These are phyloP conservation scores for Tokudaia tokunoshimensis DNA, from an alignment of 2,797 vertebrate species.

Conservation along the genomic window DNA sequence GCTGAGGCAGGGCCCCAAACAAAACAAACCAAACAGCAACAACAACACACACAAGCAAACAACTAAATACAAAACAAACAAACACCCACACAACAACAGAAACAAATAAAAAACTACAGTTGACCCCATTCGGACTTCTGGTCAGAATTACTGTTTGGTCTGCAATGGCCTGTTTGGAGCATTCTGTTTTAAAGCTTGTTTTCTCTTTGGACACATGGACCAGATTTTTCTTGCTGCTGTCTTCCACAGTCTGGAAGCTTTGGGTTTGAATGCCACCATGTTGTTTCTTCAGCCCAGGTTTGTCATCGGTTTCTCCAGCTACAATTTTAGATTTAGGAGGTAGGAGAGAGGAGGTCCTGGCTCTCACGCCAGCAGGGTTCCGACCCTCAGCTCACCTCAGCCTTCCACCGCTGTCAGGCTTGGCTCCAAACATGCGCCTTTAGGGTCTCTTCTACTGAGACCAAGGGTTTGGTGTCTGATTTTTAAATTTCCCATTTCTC, in stretches of 20 bases:
- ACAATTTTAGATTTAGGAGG: not conserved
- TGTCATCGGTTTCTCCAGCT: not conserved
- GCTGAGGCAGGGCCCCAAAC: not conserved
- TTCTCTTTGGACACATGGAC: not conserved
- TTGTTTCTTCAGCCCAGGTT: not conserved
- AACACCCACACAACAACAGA: not conserved
- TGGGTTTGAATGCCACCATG: not conserved
- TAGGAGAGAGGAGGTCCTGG: no score
- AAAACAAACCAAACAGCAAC: not conserved
- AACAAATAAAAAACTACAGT: not conserved
- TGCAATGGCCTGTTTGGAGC: not conserved
- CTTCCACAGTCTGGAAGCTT: not conserved
- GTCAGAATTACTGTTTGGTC: conserved; percentile 32
- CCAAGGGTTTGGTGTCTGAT: not conserved
- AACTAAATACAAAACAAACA: not conserved
- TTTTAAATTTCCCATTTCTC: not conserved
- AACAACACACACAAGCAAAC: not conserved
- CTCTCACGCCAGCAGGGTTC: not conserved
- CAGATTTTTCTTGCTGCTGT: not conserved
- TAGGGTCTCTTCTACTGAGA: conserved; percentile 9
- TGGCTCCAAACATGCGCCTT: not conserved
- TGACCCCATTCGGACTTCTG: conserved; percentile 25
- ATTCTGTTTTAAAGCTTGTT: conserved; percentile 27
- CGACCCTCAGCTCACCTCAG: not conserved
- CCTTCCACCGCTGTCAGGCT: conserved; percentile 14